Evolutionary conservation across 2,113 vertebrate species (phyloP).

Genomic region (Mesitornis unicolor): DNA sequence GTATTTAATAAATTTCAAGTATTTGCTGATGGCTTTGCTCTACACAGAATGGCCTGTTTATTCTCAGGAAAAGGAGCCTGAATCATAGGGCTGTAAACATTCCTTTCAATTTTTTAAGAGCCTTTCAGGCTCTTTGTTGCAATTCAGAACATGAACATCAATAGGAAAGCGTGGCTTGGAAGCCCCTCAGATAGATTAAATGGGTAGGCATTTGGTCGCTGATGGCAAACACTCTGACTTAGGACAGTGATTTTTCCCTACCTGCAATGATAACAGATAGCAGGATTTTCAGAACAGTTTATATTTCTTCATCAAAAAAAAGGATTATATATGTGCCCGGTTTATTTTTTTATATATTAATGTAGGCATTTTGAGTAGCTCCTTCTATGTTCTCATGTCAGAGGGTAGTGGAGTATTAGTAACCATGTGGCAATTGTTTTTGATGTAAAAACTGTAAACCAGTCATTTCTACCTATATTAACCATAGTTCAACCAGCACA

Average conservation of each 20-base stretch:
- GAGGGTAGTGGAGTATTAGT: not conserved
- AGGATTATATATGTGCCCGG: accelerated
- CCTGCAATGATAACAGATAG: not conserved
- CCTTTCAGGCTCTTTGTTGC: not conserved
- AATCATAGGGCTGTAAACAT: conserved; percentile 22
- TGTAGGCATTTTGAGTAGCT: not conserved
- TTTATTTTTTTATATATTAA: not conserved
- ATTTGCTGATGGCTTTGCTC: conserved; percentile 22
- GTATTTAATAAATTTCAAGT: conserved; percentile 51
- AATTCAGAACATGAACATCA: not conserved
- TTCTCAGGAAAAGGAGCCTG: conserved; percentile 20
- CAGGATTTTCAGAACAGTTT: not conserved
- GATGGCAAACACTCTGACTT: not conserved
- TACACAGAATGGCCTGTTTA: conserved; percentile 8
- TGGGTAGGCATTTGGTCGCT: not conserved
- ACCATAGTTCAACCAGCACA: not conserved
- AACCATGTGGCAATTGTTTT: not conserved
- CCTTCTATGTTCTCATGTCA: not conserved
- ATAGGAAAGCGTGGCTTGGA: not conserved
- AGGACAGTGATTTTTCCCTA: not conserved
- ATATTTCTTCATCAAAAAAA: not conserved
- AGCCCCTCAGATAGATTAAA: not conserved
- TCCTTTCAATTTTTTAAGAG: not conserved
- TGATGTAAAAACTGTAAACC: not conserved
- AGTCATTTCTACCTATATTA: not conserved